Conservation (phyloP, 2,888 invertebrate species). For the Cryptocheilus praepositus region DNA sequence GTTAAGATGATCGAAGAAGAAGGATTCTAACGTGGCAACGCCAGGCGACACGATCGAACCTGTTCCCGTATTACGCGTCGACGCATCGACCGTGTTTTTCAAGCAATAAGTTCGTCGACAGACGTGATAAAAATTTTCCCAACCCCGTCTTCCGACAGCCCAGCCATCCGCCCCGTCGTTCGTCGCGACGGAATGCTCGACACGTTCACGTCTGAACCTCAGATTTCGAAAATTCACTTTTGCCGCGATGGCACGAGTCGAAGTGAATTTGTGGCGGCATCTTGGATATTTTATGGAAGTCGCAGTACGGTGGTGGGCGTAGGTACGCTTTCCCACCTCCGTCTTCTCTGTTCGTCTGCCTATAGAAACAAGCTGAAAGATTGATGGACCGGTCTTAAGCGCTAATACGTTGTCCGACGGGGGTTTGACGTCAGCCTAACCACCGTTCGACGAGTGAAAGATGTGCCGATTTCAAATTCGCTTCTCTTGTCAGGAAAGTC, state of each 20-base stretch:
- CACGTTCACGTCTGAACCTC: slow-evolving; percentile 43
- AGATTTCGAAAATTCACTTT: slow-evolving; percentile 56
- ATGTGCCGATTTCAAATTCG: neutral
- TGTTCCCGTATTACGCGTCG: slow-evolving; percentile 34
- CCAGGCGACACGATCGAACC: no score
- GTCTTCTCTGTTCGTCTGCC: slow-evolving; percentile 5
- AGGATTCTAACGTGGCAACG: no score
- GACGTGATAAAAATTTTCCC: slow-evolving; percentile 51
- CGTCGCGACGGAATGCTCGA: slow-evolving; percentile 30
- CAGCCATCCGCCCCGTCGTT: neutral
- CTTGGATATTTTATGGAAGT: slow-evolving; percentile 18
- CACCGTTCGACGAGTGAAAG: slow-evolving; percentile 4
- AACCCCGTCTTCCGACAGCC: slow-evolving; percentile 12
- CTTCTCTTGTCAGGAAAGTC: neutral
- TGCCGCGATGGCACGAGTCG: slow-evolving; percentile 20
- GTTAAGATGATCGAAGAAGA: no score
- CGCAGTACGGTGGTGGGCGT: slow-evolving; percentile 6
- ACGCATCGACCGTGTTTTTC: slow-evolving; percentile 45
- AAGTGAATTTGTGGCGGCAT: slow-evolving; percentile 23
- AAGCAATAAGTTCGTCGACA: slow-evolving; percentile 44
- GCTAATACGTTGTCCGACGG: slow-evolving; percentile 24
- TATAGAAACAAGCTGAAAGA: slow-evolving; percentile 15
- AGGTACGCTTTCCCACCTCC: neutral
- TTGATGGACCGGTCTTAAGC: slow-evolving; percentile 14
- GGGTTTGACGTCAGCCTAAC: neutral